These are phyloP conservation scores for Musca domestica DNA, from an alignment of 1,140 invertebrate genomes.

Conservation along the genomic window DNA sequence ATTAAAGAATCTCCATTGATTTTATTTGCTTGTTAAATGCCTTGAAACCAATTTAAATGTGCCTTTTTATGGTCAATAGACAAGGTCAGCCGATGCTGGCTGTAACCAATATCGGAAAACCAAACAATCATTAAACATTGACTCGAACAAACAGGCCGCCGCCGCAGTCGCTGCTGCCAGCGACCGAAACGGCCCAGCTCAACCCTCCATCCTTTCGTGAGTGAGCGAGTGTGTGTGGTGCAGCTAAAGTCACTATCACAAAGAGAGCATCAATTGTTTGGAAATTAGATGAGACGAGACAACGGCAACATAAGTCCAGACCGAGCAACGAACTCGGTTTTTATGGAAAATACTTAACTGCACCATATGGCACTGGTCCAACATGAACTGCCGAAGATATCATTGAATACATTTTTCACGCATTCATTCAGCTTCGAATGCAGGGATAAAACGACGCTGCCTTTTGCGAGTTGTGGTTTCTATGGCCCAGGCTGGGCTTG, in stretches of 20 bases:
- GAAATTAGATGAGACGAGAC: neutral
- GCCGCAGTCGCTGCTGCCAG: neutral
- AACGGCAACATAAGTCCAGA: conserved; percentile 7
- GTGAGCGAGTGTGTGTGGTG: too few species aligned
- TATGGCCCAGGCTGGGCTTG: too few species aligned
- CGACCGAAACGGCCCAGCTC: too few species aligned
- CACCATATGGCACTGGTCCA: conserved; percentile 16
- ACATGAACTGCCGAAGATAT: conserved; percentile 12
- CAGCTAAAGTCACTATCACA: conserved; percentile 1
- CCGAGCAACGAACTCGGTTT: neutral
- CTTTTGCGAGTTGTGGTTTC: too few species aligned
- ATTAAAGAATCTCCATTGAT: too few species aligned
- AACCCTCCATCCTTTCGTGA: neutral
- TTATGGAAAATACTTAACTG: too few species aligned
- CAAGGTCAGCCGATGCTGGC: conserved; percentile 2
- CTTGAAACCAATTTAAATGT: conserved; percentile 3
- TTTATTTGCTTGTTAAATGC: too few species aligned
- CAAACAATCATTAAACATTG: conserved; percentile 9
- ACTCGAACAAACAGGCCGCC: neutral
- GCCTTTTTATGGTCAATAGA: conserved; percentile 17
- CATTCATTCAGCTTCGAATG: neutral
- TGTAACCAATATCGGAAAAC: conserved; percentile 5
- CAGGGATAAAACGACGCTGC: too few species aligned
- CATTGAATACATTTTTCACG: conserved; percentile 19
- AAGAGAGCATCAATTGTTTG: conserved; percentile 14